A percentile compares a stretch with the other conserved stretches of the same genome.
Conservation (phyloP, 2,888 invertebrate species). For the Odontocolon sp. region DNA sequence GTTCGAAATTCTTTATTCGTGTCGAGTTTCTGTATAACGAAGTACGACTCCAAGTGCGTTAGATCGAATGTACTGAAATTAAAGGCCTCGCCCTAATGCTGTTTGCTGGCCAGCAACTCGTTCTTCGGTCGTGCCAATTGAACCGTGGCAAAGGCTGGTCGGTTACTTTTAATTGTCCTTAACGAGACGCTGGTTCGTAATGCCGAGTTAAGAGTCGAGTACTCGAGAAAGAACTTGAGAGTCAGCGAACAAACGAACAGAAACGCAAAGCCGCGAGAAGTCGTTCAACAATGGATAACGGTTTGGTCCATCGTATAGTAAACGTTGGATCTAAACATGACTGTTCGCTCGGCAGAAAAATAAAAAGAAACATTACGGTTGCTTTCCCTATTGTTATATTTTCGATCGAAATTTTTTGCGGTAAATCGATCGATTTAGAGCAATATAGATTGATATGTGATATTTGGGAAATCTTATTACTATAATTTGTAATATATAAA, state of each 20-base stretch:
- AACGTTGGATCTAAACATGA: constrained; percentile 21
- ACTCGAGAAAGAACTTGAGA: constrained; percentile 15
- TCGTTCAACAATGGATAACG: constrained; percentile 71
- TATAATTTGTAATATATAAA: no score
- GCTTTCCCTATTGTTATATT: constrained; percentile 46
- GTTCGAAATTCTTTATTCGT: background rate
- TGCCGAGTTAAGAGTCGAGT: background rate
- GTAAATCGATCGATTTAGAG: background rate
- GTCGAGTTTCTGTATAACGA: background rate
- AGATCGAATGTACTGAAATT: background rate
- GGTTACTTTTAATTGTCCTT: constrained; percentile 74
- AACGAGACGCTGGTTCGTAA: constrained; percentile 63
- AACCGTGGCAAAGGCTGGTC: constrained; percentile 65
- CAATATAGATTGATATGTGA: background rate
- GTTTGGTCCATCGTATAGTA: constrained; percentile 54
- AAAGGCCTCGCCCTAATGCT: constrained; percentile 14
- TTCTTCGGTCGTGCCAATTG: constrained; percentile 67
- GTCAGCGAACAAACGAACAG: constrained; percentile 35
- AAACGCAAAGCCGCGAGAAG: constrained; percentile 61
- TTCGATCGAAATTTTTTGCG: background rate
- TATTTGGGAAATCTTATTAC: no score
- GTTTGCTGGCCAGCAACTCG: constrained; percentile 1
- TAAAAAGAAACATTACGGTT: background rate
- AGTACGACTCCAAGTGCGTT: background rate
- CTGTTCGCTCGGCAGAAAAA: constrained; percentile 3